These are phyloP conservation scores for Stegodyphus mimosarum DNA, from an alignment of 1,140 invertebrate species.

Conservation along the genomic window DNA sequence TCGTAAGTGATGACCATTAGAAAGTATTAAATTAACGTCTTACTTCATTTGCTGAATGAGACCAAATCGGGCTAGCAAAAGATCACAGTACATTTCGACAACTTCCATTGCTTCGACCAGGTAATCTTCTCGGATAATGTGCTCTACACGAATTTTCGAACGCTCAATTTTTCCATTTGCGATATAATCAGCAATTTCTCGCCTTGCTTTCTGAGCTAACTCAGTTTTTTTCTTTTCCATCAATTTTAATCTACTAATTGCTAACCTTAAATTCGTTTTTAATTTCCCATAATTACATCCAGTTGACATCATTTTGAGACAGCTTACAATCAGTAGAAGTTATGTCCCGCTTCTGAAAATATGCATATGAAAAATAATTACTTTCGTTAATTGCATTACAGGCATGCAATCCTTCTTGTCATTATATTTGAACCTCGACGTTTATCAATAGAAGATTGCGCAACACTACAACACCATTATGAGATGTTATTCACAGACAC, in stretches of 20 bases:
- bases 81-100: slow-evolving; percentile 99
- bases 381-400: no score
- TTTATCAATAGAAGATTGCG: no score
- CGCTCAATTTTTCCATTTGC: slow-evolving; percentile 87
- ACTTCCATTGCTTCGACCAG: slow-evolving; percentile 99
- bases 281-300: slow-evolving; percentile 92
- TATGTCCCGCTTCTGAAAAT: no score
- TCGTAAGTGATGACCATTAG: no score
- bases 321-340: no score
- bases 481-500: no score
- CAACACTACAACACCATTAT: no score
- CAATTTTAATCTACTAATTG: slow-evolving; percentile 92
- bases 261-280: slow-evolving; percentile 93
- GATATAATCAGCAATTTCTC: slow-evolving; percentile 98
- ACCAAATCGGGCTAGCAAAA: slow-evolving; percentile 96
- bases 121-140: slow-evolving; percentile 99
- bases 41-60: slow-evolving; percentile 97
- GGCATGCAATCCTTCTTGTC: no score
- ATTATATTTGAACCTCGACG: no score
- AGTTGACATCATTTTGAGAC: slow-evolving; percentile 81
- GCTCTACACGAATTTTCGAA: slow-evolving; percentile 96
- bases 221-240: slow-evolving; percentile 99
- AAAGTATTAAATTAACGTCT: slow-evolving; percentile 62
- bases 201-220: slow-evolving; percentile 92
- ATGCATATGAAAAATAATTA: no score